Evolutionary conservation across 2,888 invertebrate species (phyloP), one percentile per base, ranked within the genome.

Genomic region (Mimumesa dahlbomi): DNA sequence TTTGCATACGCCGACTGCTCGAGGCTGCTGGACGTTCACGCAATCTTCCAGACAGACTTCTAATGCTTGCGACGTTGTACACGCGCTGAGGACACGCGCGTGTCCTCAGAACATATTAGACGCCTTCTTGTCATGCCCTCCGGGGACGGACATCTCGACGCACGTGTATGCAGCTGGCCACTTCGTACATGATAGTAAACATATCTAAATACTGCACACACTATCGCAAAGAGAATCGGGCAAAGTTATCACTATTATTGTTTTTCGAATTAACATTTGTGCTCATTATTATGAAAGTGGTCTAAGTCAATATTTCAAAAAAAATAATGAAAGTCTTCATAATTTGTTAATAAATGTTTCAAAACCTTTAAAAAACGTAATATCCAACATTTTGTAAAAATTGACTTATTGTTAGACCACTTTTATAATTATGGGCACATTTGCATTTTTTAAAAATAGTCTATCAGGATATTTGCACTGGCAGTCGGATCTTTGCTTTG

Each of bases 91-190:
- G 61, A 62, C 68, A 61, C 68, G 75, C 78, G 78, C 70, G 64
- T 70, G 62, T 70, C 75, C 77, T 72, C 68, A 45, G 66, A 61
- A 50, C 77, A 67, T 56, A 71, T 77, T 64, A 58, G 68, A 69
- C 64, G 61, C 74, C 64, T 46, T 29, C 63, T 49, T 58, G 36
- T 46, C 13, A 19, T n/a, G 2, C 36, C 75, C 69, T 13, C 65
- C 22, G 59, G 77, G 75, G 40, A 64, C 50, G 50, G 59, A 64
- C 76, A 52, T 64, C 77, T 77, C 67, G 70, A 56, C 74, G 46
- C 64, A 75, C 66, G 74, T 66, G n/a, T n/a, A 63, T 52, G 66
- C 69, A 53, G 52, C 69, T 71, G 64, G 58, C 65, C 71, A 52
- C 49, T 58, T 54, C 25, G 38, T 53, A 31, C 48, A 16, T 40